phyloP scores from a whole-genome alignment of 2,797 vertebrate species.

The Melanotaenia maccullochi region DNA sequence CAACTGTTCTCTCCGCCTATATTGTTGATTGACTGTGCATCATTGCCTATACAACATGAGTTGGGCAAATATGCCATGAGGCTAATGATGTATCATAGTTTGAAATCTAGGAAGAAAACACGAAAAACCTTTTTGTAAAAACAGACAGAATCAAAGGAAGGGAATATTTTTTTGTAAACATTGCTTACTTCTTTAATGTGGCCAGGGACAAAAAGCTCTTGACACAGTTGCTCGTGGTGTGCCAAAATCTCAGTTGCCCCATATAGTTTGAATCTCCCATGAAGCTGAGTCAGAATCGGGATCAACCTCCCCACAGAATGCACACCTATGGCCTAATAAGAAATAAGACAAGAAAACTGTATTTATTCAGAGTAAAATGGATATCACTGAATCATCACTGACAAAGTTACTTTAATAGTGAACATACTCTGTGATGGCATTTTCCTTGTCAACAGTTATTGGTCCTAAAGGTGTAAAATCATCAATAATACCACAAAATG shows the following conservation, averaged over 20 bases:
- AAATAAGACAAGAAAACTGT: not conserved
- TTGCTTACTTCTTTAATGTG: not conserved
- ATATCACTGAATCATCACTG: not conserved
- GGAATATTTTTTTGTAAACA: not conserved
- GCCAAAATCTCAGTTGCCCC: not conserved
- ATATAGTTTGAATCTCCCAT: not conserved
- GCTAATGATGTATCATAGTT: too few relatives aligned
- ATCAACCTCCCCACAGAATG: constrained; percentile 1
- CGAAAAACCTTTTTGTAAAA: too few relatives aligned
- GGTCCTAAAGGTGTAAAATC: not conserved
- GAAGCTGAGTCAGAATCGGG: not conserved
- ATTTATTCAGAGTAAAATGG: not conserved
- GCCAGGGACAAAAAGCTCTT: not conserved
- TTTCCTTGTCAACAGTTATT: not conserved
- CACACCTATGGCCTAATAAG: not conserved
- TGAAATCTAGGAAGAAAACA: too few relatives aligned
- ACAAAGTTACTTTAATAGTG: not conserved
- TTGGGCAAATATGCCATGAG: too few relatives aligned
- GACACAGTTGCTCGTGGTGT: not conserved
- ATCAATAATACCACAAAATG: not conserved
- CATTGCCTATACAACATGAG: not conserved
- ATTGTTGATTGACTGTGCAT: too few relatives aligned
- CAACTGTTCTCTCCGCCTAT: too few relatives aligned
- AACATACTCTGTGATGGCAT: not conserved
- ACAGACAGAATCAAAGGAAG: too few relatives aligned